Evolutionary conservation across 2,888 invertebrate species (phyloP), one percentile per base, ranked within the genome.

Genomic region (Biston stratarius): DNA sequence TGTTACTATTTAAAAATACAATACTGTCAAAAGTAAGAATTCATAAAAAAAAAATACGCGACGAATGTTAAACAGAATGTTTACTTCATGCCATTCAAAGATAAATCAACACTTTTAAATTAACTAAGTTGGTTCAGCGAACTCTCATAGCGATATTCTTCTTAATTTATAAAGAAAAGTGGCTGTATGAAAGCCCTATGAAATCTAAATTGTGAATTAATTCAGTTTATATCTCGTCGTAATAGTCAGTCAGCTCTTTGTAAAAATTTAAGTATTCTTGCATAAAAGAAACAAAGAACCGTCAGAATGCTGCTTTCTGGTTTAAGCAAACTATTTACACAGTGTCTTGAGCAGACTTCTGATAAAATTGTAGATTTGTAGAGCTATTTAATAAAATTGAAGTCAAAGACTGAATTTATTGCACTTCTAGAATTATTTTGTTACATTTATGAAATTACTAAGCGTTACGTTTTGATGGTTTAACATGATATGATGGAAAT

Each of bases 161-260:
- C 49, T 72, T 66, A 64, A 69, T 70, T 69, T 69, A 73, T 57
- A 49, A 71, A 66, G 52, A 66, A 62, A 70, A 64, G 64, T 70
- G 69, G 63, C 58, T 67, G 60, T 67, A 63, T 48, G 44, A 71
- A 65, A 71, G 56, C 66, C 56, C 64, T 63, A 64, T 67, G 47
- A 64, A 67, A 70, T 64, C 61, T 64, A 64, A 61, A 72, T 63
- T 66, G 61, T 58, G 61, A 66, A 67, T 61, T 67, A 67, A 67
- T 61, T 67, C 61, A 67, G 56, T 64, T 68, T 68, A 57, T 60
- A 64, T 64, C 56, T 64, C 62, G 48, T 36, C 44, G 60, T 55
- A 60, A 61, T 64, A 68, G 55, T 60, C 63, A 68, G 55, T 60
- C 63, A 57, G 64, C 40, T 64, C 64, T 63, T 60, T 60, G 64